Evolutionary conservation across 2,797 vertebrate species (phyloP), one percentile per base, ranked within the genome.

Genomic region (Clarias platycephalus): DNA sequence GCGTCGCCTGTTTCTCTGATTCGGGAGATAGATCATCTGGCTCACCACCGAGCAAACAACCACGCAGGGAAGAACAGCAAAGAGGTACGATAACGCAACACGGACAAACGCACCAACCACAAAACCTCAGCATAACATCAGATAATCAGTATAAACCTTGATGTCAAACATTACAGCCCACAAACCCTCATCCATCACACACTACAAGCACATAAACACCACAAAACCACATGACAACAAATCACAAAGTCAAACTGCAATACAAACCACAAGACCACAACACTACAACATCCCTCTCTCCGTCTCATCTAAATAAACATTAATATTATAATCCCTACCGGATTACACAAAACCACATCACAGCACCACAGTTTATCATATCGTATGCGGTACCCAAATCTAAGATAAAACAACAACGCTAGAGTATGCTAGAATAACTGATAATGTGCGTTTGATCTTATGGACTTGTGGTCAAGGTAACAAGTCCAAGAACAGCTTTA

Each of bases 61-160:
- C 90, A 58, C 95, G 96, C 77, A 95, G 89, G 78, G 97, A 97
- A 0, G 96, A 98, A 83, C 92, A 95, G 10, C 96, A 97, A 88
- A 96, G 95, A 98, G 97, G 98, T 99, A 94, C 1, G n/a, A 20
- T 3, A 16, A 15, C 26, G 22, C 53, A 44, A 60, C 37, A 72
- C n/a, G 3, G 22, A 28, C 83, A 53, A 53, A 9, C 76, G 18
- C 3, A 60, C 71, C 40, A 5, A 80, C 4, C 24, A 40, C 57
- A 22, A 66, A 71, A 44, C 40, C 49, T 40, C 49, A 75, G 15
- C 7, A 49, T 44, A 40, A n/a, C 68, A 71, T n/a, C 31, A 60
- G 20, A 24, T 44, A 44, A 37, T 16, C 72, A 22, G n/a, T 60
- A 37, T 60, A 77, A 60, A 24, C 9, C 20, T 58, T 31, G 10